Percentiles rank a stretch among this genome's conserved stretches.
phyloP scores from a whole-genome alignment of 2,113 vertebrate species.

The Centropus unirufus region DNA sequence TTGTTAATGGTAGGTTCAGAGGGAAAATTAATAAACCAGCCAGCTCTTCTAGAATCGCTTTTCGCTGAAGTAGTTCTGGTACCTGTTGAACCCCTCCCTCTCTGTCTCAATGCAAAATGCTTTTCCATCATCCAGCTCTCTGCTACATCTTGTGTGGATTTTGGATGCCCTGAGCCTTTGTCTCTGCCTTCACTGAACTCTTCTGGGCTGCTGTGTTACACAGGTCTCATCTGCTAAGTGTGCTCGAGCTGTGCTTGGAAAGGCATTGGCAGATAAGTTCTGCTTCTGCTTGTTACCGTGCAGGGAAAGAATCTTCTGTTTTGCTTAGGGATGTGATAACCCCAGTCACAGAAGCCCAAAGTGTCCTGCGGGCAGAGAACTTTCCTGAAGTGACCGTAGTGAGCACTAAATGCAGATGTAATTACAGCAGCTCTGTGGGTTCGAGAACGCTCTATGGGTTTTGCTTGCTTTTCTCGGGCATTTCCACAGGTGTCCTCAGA shows the following conservation, averaged over 20 bases:
- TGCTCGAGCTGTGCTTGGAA: background rate
- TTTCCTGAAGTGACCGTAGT: background rate
- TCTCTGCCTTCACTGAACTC: background rate
- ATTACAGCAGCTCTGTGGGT: background rate
- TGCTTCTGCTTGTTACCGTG: background rate
- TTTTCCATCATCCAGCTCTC: background rate
- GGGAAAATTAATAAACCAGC: background rate
- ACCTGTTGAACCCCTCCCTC: background rate
- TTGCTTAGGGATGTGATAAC: rapidly evolving
- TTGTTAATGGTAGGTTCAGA: background rate
- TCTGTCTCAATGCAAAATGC: background rate
- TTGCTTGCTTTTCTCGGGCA: background rate
- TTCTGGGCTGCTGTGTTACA: background rate
- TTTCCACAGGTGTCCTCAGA: slow-evolving; percentile 40
- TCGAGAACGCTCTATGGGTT: background rate
- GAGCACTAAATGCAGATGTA: background rate
- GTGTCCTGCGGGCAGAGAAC: background rate
- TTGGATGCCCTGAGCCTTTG: background rate
- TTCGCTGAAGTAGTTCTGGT: background rate
- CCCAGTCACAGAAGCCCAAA: background rate
- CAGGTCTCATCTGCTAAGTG: rapidly evolving
- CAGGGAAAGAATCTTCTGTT: background rate
- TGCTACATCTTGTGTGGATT: background rate
- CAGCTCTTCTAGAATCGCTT: background rate
- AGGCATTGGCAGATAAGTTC: background rate